These are phyloP conservation scores for Lysandra bellargus DNA, from an alignment of 2,888 invertebrate species.

Conservation along the genomic window DNA sequence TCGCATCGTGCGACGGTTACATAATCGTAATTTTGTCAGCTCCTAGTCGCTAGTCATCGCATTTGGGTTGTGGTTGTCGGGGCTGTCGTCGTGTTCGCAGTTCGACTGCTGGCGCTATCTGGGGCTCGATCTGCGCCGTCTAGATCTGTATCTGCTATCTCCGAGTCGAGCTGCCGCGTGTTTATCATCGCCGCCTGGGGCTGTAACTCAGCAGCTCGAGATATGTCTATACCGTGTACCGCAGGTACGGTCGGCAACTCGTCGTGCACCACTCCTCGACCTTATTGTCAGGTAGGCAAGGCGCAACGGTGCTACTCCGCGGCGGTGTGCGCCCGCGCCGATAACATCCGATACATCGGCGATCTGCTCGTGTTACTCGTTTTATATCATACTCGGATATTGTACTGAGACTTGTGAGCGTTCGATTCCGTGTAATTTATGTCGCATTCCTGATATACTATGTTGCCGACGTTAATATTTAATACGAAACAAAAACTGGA, in stretches of 20 bases:
- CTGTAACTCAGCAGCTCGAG: slow-evolving; percentile 7
- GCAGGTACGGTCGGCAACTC: background rate
- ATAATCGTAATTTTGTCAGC: background rate
- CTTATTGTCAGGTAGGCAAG: background rate
- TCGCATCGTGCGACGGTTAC: background rate
- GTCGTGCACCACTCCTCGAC: background rate
- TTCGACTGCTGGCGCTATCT: background rate
- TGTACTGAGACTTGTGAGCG: background rate
- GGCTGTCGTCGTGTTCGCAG: background rate
- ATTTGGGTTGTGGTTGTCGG: background rate
- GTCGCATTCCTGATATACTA: slow-evolving; percentile 5
- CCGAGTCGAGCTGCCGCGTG: background rate
- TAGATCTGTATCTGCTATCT: background rate
- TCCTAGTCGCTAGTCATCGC: background rate
- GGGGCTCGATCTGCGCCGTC: background rate
- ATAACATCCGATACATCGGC: background rate
- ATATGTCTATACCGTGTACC: background rate
- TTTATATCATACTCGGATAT: background rate
- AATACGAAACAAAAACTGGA: slow-evolving; percentile 5
- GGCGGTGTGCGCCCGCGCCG: background rate
- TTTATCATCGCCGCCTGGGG: background rate
- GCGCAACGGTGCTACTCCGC: background rate
- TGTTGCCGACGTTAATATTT: background rate
- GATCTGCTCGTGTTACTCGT: background rate
- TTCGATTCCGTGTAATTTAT: background rate